Conservation (phyloP, 2,113 vertebrate species). For the Rostratula benghalensis region DNA sequence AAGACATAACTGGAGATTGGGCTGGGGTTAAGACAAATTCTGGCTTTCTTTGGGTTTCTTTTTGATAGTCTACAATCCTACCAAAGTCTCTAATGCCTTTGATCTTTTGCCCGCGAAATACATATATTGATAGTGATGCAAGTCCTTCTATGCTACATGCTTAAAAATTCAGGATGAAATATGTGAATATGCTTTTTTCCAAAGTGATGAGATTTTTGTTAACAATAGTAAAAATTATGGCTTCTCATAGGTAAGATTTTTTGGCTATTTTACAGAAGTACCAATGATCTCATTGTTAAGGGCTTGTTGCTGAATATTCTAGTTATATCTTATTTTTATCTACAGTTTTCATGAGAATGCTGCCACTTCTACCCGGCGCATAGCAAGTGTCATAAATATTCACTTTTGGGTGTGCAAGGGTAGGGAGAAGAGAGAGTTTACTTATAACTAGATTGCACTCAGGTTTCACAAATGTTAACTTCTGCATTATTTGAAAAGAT, state of each 20-base stretch:
- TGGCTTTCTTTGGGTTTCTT: neutral
- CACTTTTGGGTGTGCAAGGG: neutral
- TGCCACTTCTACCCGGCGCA: conserved; percentile 1
- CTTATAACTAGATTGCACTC: neutral
- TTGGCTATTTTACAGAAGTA: neutral
- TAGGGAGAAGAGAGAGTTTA: neutral
- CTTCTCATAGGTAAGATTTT: neutral
- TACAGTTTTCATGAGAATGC: neutral
- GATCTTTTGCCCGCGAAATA: neutral
- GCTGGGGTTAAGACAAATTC: neutral
- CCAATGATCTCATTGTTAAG: neutral
- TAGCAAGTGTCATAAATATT: neutral
- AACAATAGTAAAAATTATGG: neutral
- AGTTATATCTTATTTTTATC: neutral
- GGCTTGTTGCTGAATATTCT: neutral
- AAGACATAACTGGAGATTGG: neutral
- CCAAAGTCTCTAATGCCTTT: neutral
- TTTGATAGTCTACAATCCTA: neutral
- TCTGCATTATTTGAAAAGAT: neutral
- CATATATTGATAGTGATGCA: neutral
- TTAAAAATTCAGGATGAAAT: neutral
- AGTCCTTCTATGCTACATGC: neutral
- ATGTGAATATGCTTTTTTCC: neutral
- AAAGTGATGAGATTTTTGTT: neutral
- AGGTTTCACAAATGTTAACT: neutral